These are phyloP conservation scores for Cairina moschata DNA, from an alignment of 2,113 vertebrate species.

Conservation along the genomic window DNA sequence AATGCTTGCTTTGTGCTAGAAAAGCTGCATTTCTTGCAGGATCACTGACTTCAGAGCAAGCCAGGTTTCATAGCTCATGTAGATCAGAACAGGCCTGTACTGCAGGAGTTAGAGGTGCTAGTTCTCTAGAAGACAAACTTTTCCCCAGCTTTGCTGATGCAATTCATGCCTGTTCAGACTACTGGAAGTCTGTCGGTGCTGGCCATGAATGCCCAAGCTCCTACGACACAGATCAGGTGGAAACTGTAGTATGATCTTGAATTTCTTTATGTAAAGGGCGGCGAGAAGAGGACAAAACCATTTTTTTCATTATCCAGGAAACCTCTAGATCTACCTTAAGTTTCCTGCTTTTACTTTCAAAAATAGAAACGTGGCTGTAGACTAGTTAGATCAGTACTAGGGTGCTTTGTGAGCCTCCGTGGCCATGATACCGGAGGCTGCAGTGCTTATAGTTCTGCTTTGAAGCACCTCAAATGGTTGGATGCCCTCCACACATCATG, in stretches of 20 bases:
- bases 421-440: background rate
- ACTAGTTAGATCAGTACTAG: background rate
- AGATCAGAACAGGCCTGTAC: background rate
- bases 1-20: background rate
- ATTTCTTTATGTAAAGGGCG: background rate
- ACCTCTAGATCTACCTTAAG: background rate
- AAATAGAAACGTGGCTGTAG: background rate
- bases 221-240: background rate
- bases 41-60: background rate
- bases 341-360: background rate
- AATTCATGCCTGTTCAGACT: background rate
- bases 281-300: background rate
- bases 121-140: background rate
- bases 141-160: background rate
- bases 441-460: background rate
- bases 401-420: background rate
- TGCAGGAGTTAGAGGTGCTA: background rate
- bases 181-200: background rate
- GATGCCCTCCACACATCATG: background rate
- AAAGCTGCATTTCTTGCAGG: background rate
- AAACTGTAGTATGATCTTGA: accelerated
- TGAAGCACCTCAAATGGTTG: background rate
- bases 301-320: background rate
- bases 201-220: background rate
- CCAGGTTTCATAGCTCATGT: background rate